Percentiles rank a stretch among this genome's conserved stretches.
These are phyloP conservation scores for Brachypodius melanocephalos DNA, from an alignment of 2,113 vertebrate genomes.

Conservation along the genomic window DNA sequence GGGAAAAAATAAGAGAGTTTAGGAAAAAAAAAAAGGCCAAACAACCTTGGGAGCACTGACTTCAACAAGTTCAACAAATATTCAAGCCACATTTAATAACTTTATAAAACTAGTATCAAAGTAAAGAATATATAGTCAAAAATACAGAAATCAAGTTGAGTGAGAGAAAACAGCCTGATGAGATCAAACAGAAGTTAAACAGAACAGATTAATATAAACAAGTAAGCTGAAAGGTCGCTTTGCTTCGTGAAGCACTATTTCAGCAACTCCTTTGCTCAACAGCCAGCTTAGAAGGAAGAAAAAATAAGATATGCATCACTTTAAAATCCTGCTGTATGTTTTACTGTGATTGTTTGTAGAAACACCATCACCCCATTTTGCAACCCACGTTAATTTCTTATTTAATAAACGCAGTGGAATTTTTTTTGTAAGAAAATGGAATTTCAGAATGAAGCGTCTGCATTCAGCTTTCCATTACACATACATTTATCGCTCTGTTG, in stretches of 20 bases:
- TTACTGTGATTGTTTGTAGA: conserved; percentile 30
- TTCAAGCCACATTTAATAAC: conserved; percentile 71
- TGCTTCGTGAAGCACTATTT: not conserved
- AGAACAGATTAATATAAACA: conserved; percentile 39
- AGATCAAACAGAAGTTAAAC: conserved; percentile 48
- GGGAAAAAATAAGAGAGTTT: not conserved
- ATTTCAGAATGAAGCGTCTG: conserved; percentile 10
- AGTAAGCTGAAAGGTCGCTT: not conserved
- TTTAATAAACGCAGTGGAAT: not conserved
- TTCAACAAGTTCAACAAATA: conserved; percentile 52
- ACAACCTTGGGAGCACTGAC: conserved; percentile 30
- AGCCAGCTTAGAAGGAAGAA: not conserved
- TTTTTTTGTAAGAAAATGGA: not conserved
- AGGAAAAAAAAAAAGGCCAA: not conserved
- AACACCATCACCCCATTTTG: conserved; percentile 17
- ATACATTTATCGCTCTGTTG: not conserved
- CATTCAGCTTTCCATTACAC: conserved; percentile 38
- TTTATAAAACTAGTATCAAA: conserved; percentile 70
- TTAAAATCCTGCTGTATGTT: not conserved
- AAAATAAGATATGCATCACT: conserved; percentile 11
- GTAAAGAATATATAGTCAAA: conserved; percentile 68
- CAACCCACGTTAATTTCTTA: conserved; percentile 4
- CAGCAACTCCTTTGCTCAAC: conserved; percentile 14
- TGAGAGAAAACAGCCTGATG: conserved; percentile 51
- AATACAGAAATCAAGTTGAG: conserved; percentile 65